Evolutionary conservation across 2,797 vertebrate species (phyloP).

Genomic region (Tauraco hartlaubi): DNA sequence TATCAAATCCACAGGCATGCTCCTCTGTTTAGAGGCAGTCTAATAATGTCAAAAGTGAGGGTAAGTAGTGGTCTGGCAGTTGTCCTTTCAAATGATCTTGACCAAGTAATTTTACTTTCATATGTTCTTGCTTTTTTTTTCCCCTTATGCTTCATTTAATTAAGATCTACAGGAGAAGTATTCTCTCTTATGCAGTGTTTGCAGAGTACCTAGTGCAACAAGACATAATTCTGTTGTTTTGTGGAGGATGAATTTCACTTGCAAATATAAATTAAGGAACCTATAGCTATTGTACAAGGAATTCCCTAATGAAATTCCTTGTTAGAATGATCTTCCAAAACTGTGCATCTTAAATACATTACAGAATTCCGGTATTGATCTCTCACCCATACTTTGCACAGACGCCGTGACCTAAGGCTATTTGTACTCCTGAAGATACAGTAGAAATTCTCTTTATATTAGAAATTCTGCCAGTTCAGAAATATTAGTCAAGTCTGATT

Average conservation of each 20-base stretch:
- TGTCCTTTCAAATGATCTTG: not conserved
- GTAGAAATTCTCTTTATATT: not conserved
- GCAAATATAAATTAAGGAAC: not conserved
- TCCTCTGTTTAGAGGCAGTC: not conserved
- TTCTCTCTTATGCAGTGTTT: accelerated
- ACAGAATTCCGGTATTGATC: not conserved
- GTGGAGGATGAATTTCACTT: not conserved
- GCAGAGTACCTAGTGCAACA: not conserved
- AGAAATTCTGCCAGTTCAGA: not conserved
- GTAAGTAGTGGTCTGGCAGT: not conserved
- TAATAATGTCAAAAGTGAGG: not conserved
- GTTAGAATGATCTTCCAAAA: not conserved
- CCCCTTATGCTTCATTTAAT: not conserved
- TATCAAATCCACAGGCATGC: not conserved
- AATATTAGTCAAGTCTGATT: not conserved
- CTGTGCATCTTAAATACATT: not conserved
- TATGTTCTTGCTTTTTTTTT: not conserved
- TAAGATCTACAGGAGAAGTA: not conserved
- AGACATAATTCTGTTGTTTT: not conserved
- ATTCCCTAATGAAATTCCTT: not conserved
- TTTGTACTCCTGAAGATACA: not conserved
- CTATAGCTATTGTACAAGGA: not conserved
- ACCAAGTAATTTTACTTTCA: not conserved
- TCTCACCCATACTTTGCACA: not conserved
- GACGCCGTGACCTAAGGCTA: accelerated